Evolutionary conservation across 1,140 invertebrate species (phyloP).

Genomic region (Hycleus phaleratus): DNA sequence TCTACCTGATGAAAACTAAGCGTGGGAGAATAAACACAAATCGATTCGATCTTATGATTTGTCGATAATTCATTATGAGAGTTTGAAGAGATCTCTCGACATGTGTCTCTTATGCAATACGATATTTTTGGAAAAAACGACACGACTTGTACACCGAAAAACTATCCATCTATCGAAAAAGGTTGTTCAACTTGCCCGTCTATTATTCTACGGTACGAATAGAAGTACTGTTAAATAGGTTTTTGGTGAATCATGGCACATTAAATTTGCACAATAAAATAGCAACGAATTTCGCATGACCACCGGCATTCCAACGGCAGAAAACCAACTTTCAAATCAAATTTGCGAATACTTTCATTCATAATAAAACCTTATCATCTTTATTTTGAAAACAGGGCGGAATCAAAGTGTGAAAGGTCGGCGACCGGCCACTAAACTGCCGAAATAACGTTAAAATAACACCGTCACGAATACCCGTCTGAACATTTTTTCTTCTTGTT

Average conservation of each 20-base stretch:
- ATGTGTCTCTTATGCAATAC: background rate
- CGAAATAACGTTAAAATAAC: constrained; percentile 21
- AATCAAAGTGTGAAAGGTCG: constrained; percentile 18
- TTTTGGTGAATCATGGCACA: constrained; percentile 1
- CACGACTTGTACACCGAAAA: too few species aligned
- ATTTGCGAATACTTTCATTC: constrained; percentile 15
- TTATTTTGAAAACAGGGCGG: too few species aligned
- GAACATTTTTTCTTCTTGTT: too few species aligned
- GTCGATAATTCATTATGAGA: background rate
- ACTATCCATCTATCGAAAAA: constrained; percentile 1
- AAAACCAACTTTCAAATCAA: constrained; percentile 15
- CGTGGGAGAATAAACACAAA: background rate
- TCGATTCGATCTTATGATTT: background rate
- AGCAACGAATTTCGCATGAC: too few species aligned
- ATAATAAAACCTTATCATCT: constrained; percentile 10
- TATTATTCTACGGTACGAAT: background rate
- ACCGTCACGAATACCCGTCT: constrained; percentile 17
- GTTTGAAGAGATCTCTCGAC: background rate
- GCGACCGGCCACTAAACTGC: constrained; percentile 30
- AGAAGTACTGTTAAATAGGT: background rate
- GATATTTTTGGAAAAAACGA: too few species aligned
- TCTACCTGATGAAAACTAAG: background rate
- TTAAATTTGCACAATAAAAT: background rate
- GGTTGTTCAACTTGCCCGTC: background rate
- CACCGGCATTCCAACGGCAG: background rate